Base-by-base conservation (phyloP, 2,888 invertebrate genomes). In the Xestia ashworthii region DNA sequence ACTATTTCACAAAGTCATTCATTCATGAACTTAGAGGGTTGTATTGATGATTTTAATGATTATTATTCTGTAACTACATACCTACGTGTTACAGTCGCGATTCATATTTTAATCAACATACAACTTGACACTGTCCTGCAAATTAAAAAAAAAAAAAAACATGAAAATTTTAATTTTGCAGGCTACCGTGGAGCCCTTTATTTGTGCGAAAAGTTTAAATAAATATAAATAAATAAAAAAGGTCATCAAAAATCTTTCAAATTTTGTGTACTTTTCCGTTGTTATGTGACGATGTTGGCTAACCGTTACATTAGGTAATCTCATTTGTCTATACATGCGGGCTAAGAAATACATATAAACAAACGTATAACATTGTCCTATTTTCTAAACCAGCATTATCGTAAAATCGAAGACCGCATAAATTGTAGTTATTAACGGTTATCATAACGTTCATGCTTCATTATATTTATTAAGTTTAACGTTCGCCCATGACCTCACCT, bases 241-340 rank as follows among this genome's bases (percentile, higher is more conserved):
- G 44, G 64, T 75, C 55, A 48, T n/a, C n/a, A 48, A 60, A 80
- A 69, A 32, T 12, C 41, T 32, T 53, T n/a, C 6, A 41, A 58
- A 46, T 48, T 41, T 0, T 0, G 14, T 64, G 81, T 74, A 64
- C 8, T 80, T 67, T 76, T 81, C 85, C 62, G 69, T 48, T 82
- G 38, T 69, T 82, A 32, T 75, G 32, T 48, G 8, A 19, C 41
- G 4, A 77, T 76, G 76, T 87, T 75, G 82, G 82, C 62, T 80
- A 87, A 89, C 80, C 71, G 69, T 70, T 48, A 67, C 73, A 77
- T 86, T 76, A n/a, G n/a, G n/a, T n/a, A 80, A 82, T 83, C 80
- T 87, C 71, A 78, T 84, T 81, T 81, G 72, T 73, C 76, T 82
- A 62, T 80, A 79, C 84, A 87, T 83, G 82, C 86, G 89, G 82